phyloP scores from a whole-genome alignment of 1,140 invertebrate genomes.

The Drosophila pallidifrons region DNA sequence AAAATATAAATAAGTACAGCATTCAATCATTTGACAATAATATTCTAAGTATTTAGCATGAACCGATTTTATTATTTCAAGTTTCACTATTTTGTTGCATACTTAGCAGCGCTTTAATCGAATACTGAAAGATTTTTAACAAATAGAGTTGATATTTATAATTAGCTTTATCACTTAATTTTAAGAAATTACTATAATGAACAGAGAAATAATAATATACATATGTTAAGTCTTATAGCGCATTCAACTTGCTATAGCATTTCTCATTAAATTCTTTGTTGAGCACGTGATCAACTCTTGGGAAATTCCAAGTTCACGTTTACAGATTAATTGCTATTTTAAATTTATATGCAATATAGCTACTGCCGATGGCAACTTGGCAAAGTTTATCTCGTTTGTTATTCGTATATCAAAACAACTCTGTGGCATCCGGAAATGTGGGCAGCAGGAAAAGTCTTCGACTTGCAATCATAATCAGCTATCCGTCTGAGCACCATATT shows the following conservation, averaged over 20 bases:
- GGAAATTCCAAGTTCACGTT: slow-evolving; percentile 4
- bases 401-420: too few species aligned
- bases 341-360: background rate
- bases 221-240: background rate
- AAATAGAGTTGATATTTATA: background rate
- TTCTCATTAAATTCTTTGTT: background rate
- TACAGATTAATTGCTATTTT: background rate
- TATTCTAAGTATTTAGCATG: slow-evolving; percentile 4
- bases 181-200: background rate
- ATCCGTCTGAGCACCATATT: too few species aligned
- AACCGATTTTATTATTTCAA: background rate
- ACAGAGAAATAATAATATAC: background rate
- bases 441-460: too few species aligned
- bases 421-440: too few species aligned
- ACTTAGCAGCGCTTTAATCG: slow-evolving; percentile 25
- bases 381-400: slow-evolving; percentile 3
- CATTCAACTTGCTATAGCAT: background rate
- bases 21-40: slow-evolving; percentile 31
- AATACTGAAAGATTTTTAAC: background rate
- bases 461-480: too few species aligned
- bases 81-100: slow-evolving; percentile 36
- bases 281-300: slow-evolving; percentile 5
- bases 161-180: background rate
- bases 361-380: background rate
- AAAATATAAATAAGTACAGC: slow-evolving; percentile 17